Conservation (phyloP, 2,797 vertebrate species). For the Schizopygopsis malacanthus region DNA sequence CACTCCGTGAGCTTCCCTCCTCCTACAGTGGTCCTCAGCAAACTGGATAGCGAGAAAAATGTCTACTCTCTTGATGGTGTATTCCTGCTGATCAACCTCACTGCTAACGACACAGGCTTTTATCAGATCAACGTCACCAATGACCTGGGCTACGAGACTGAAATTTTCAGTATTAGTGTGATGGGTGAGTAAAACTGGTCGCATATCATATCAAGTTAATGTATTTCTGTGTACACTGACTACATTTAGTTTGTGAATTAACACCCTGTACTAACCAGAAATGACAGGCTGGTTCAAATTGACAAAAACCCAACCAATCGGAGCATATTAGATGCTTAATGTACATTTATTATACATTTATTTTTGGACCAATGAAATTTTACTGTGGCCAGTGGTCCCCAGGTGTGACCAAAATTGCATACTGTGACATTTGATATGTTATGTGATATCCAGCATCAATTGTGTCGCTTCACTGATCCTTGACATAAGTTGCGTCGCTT, state of each 20-base stretch:
- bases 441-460: neutral
- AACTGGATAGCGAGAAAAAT: constrained; percentile 69
- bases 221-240: neutral
- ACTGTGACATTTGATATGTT: neutral
- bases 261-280: neutral
- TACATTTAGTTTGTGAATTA: neutral
- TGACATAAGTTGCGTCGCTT: neutral
- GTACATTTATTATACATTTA: neutral
- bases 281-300: neutral
- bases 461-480: neutral
- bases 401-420: neutral
- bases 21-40: constrained; percentile 74
- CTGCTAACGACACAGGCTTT: constrained; percentile 68
- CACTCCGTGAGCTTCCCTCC: constrained; percentile 72
- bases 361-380: neutral
- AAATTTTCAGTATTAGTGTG: constrained; percentile 73
- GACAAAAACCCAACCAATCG: neutral
- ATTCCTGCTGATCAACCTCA: constrained; percentile 75
- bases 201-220: neutral
- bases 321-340: neutral
- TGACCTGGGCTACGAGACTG: constrained; percentile 70
- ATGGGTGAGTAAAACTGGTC: constrained; percentile 66
- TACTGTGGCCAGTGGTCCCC: neutral
- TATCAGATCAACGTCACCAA: constrained; percentile 77
- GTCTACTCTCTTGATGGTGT: constrained; percentile 69